These are phyloP conservation scores for Heliopora coerulea DNA, from an alignment of 92 coral and sea anemone species.

Conservation along the genomic window DNA sequence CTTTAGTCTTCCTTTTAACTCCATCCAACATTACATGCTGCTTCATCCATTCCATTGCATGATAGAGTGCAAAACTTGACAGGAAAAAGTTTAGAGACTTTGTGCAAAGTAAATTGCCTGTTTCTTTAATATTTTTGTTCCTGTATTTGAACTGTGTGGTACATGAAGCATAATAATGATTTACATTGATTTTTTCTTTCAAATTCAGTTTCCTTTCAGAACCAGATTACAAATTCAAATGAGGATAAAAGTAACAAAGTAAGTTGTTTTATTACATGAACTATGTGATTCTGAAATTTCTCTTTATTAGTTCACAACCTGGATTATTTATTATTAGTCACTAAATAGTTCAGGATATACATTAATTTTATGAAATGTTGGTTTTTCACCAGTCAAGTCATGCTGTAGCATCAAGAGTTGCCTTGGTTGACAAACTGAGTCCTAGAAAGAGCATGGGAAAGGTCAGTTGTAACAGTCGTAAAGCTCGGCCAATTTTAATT, in stretches of 20 bases:
- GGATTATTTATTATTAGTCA: not conserved
- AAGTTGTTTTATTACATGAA: no score
- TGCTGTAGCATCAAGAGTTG: conserved; percentile 74
- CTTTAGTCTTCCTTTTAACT: no score
- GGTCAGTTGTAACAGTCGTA: conserved; percentile 11
- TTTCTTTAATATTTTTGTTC: no score
- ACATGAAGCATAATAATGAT: no score
- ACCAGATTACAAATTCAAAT: not conserved
- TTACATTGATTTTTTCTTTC: no score
- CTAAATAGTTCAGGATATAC: not conserved
- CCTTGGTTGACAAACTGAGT: conserved; percentile 71
- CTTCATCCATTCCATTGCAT: no score
- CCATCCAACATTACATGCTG: no score
- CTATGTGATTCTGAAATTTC: not conserved
- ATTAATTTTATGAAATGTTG: not conserved
- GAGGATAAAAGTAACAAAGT: conserved; percentile 11
- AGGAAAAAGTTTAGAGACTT: no score
- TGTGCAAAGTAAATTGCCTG: no score
- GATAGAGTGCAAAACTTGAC: no score
- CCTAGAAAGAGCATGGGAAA: conserved; percentile 58
- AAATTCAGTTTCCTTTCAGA: not conserved
- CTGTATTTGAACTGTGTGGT: no score
- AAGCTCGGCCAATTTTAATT: no score
- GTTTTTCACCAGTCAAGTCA: conserved; percentile 44
- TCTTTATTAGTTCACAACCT: not conserved